Conservation (phyloP, 2,113 vertebrate species). For the Athene cunicularia region DNA sequence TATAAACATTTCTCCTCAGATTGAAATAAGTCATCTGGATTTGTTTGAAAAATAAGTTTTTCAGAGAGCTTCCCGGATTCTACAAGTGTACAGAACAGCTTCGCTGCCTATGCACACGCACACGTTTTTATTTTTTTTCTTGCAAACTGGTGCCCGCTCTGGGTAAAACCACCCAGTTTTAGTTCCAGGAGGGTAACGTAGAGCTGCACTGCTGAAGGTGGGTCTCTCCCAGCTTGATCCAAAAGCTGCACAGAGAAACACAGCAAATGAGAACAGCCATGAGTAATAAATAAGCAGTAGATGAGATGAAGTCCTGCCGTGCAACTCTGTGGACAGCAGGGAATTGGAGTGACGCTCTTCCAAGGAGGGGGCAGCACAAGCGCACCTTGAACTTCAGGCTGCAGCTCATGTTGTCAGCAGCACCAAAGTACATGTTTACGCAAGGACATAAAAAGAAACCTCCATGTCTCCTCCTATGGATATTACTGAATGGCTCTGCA, state of each 20-base stretch:
- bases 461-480: accelerated
- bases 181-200: not conserved
- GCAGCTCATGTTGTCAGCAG: not conserved
- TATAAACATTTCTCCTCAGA: not conserved
- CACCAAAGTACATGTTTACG: not conserved
- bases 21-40: not conserved
- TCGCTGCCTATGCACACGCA: accelerated
- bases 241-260: not conserved
- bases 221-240: not conserved
- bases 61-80: not conserved
- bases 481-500: not conserved
- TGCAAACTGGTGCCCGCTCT: not conserved
- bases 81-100: accelerated
- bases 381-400: not conserved
- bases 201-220: not conserved
- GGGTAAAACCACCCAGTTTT: not conserved
- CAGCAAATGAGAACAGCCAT: not conserved
- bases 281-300: not conserved
- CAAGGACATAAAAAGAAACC: not conserved
- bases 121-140: not conserved
- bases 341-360: not conserved
- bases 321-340: not conserved
- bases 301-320: not conserved
- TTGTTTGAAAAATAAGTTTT: not conserved
- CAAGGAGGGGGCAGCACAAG: not conserved